Evolutionary conservation across 2,113 vertebrate genomes (phyloP), one percentile per base, ranked within the genome.

Genomic region (Petrocephalus zakoni): DNA sequence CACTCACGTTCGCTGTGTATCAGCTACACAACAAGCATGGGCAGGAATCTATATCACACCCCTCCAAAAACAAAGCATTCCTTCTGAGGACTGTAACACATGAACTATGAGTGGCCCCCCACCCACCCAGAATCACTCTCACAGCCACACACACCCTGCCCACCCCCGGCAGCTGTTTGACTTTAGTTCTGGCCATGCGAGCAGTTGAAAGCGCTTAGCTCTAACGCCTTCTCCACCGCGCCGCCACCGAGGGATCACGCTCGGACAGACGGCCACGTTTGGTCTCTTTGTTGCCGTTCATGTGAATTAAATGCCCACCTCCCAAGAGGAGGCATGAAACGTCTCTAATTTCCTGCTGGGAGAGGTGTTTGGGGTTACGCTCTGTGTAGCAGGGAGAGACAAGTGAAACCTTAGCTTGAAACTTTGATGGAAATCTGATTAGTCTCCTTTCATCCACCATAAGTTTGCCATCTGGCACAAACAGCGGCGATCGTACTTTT

Each of bases 401-500:
- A 29, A 85, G 91, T 89, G 94, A 94, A 94, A 95, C 94, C 92
- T 91, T 91, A 94, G 91, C 92, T 86, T 92, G 90, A 92, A 95
- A 94, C 94, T 92, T 91, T 89, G 92, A 93, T 95, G 95, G 94
- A 95, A 95, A 95, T 96, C 93, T 95, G 94, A 96, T 95, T 95
- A 95, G 93, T 89, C 49, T 37, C 52, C 94, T 95, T 96, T 96
- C 94, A 95, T 96, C 94, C 95, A 91, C 91, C 93, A 95, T 95
- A 94, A 94, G 95, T 95, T 93, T 94, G 91, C 92, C 95, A 95
- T 95, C 94, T 95, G 95, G 91, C 92, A 91, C 89, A 87, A 94
- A 95, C 95, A 95, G 92, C 94, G 94, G 94, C 91, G 93, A 93
- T 90, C 88, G 81, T 88, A 91, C 92, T 93, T 94, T 95, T 94